Base-by-base conservation (phyloP, 2,888 invertebrate species). In the Cotesia congregata region DNA sequence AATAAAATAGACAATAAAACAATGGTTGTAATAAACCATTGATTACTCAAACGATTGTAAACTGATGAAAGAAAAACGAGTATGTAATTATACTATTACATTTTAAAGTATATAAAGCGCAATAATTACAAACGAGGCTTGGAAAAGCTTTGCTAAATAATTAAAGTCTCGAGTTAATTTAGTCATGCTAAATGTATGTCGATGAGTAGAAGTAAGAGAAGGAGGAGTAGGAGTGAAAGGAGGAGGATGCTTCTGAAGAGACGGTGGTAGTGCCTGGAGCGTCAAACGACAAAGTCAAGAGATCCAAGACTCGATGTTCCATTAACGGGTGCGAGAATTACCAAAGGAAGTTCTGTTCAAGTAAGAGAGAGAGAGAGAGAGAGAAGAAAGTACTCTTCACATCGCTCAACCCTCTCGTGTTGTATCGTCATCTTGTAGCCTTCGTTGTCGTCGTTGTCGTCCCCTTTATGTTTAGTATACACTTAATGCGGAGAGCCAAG, bases 381-480 rank as follows among this genome's bases (percentile, higher is more conserved):
- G 3, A 41, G 39, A 62, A 15, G 74, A 40, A 38, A 72, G 61
- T 60, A 67, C 74, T 59, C 77, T 74, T 40, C 60, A 69, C 68
- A 61, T 59, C 73, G 41, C 50, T 74, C 75, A 72, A 75, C 59
- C 41, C 73, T 65, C 69, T 68, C 68, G 65, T 68, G 41, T 62
- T 15, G 71, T 20, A 67, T 72, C 65, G 30, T 41, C 41, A 15
- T n/a, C 69, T 41, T 50, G 9, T 20, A 9, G 15, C 59, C 50
- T 7, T 70, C 61, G 30, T 70, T 38, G 70, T 70, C 70, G 60
- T 40, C 17, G 12, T 12, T 39, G 41, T 72, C 71, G 40, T 64
- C 62, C 64, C 62, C 72, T 20, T 72, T 39, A 41, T 30, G 72
- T 12, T 50, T 7, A 12, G 50, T 12, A 50, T 17, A 38, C 62